phyloP scores from a whole-genome alignment of 2,113 vertebrate genomes.

The Syngnathoides biaculeatus region DNA sequence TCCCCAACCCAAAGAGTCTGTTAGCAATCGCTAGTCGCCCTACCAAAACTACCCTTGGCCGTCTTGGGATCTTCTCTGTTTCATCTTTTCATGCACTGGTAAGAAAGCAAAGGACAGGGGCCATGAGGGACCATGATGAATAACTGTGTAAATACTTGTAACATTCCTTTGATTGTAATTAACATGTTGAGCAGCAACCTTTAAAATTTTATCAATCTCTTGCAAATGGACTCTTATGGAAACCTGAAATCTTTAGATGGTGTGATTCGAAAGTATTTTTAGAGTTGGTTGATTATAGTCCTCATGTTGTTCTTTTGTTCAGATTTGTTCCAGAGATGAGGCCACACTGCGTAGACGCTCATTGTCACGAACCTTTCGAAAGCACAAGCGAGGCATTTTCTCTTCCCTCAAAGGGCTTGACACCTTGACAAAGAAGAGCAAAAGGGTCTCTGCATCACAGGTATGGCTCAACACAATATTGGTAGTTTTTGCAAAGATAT shows the following conservation, averaged over 20 bases:
- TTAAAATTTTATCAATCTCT: conserved; percentile 21
- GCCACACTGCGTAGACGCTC: conserved; percentile 86
- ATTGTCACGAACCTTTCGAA: conserved; percentile 79
- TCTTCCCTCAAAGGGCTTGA: conserved; percentile 93
- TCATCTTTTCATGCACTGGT: conserved; percentile 97
- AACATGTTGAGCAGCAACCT: conserved; percentile 12
- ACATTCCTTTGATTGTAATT: conserved; percentile 8
- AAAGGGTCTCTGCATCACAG: conserved; percentile 85
- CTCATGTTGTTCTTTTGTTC: conserved; percentile 36
- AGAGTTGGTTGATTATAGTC: conserved; percentile 11
- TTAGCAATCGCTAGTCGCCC: conserved; percentile 88
- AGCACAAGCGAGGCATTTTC: conserved; percentile 85
- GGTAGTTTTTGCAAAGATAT: too few species aligned
- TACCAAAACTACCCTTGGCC: conserved; percentile 86
- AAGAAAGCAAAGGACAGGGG: conserved; percentile 47
- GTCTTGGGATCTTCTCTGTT: conserved; percentile 90
- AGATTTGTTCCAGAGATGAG: conserved; percentile 95
- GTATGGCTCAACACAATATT: conserved; percentile 59
- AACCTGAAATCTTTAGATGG: conserved; percentile 27
- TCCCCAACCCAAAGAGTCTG: conserved; percentile 94
- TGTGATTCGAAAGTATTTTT: conserved; percentile 32
- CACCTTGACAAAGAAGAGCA: conserved; percentile 85
- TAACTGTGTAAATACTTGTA: neutral
- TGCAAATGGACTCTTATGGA: neutral
- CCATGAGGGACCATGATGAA: neutral